phyloP scores from a whole-genome alignment of 2,113 vertebrate genomes.

The Gobio gobio region DNA sequence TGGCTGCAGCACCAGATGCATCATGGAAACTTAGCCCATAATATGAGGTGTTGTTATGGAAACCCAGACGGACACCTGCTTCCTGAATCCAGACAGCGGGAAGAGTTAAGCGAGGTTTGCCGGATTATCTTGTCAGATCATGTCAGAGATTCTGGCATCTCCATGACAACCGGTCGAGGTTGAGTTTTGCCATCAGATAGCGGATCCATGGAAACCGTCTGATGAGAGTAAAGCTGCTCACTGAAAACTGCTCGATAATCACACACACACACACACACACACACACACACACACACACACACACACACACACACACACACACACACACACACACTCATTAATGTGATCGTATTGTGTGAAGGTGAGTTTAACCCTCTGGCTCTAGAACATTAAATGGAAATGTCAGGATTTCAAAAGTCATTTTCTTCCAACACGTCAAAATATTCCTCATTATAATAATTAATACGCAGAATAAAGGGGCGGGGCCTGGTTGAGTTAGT shows the following conservation, averaged over 20 bases:
- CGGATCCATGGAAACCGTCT: conserved; percentile 12
- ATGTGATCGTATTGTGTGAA: too few species aligned
- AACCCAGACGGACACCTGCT: conserved; percentile 38
- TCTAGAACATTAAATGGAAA: too few species aligned
- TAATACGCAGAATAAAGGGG: too few species aligned
- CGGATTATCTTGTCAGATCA: conserved; percentile 11
- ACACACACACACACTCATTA: too few species aligned
- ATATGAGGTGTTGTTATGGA: conserved; percentile 40
- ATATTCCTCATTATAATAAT: too few species aligned
- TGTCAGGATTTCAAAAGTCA: too few species aligned
- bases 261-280: background rate
- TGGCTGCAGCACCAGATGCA: conserved; percentile 1
- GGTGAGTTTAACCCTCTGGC: too few species aligned
- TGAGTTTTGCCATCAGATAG: background rate
- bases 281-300: too few species aligned
- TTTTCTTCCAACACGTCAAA: too few species aligned
- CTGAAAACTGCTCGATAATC: too few species aligned
- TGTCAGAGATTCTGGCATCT: conserved; percentile 35
- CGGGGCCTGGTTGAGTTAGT: too few species aligned
- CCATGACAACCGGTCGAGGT: conserved; percentile 42
- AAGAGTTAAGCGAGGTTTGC: conserved; percentile 3
- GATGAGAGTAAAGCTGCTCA: background rate
- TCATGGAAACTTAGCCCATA: conserved; percentile 24
- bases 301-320: too few species aligned
- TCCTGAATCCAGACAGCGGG: conserved; percentile 6